These are phyloP conservation scores for Phalacrocorax brasilianus DNA, from an alignment of 2,113 vertebrate genomes.

Conservation along the genomic window DNA sequence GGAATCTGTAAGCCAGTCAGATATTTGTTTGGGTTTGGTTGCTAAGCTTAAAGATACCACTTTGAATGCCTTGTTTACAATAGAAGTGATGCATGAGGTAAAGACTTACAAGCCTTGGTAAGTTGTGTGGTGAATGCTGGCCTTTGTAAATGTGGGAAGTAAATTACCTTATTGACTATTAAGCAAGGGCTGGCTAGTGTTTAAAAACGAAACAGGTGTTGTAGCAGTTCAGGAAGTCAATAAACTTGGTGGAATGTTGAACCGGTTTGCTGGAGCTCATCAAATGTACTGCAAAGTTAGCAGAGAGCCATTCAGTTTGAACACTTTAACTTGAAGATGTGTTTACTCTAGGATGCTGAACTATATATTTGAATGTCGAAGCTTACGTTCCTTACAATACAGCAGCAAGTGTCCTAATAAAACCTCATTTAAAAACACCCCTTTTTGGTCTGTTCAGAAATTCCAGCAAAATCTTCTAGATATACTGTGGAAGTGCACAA, in stretches of 20 bases:
- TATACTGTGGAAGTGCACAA: not conserved
- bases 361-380: not conserved
- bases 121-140: not conserved
- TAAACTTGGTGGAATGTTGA: not conserved
- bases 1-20: not conserved
- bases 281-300: not conserved
- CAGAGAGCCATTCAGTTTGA: not conserved
- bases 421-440: not conserved
- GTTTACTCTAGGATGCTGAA: not conserved
- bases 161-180: not conserved
- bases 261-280: not conserved
- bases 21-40: not conserved
- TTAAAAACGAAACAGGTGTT: not conserved
- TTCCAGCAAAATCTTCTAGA: accelerated
- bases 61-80: not conserved
- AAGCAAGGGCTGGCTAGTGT: not conserved
- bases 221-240: not conserved
- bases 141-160: not conserved
- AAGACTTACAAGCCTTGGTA: not conserved
- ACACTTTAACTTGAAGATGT: not conserved
- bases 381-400: not conserved
- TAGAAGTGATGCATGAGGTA: not conserved
- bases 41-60: not conserved
- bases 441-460: not conserved
- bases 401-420: not conserved